Conservation (phyloP, 2,888 invertebrate species). For the Leptinotarsa haldemani region DNA sequence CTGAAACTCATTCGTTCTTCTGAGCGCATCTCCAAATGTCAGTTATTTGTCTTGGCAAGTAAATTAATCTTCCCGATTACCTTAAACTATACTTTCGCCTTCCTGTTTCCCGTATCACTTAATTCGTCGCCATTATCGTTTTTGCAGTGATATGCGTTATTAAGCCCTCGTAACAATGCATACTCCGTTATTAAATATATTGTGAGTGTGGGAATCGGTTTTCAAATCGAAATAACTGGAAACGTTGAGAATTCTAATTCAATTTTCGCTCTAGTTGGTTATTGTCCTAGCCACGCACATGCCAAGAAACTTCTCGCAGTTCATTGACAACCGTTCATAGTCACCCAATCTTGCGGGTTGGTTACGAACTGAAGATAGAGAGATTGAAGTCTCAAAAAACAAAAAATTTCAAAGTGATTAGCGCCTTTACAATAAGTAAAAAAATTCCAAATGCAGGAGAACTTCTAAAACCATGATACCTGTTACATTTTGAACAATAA, state of each 20-base stretch:
- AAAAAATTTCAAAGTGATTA: too few relatives aligned
- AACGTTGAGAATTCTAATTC: constrained; percentile 20
- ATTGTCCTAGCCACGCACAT: constrained; percentile 9
- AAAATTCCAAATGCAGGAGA: too few relatives aligned
- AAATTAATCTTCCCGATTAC: not conserved
- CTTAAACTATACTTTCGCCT: not conserved
- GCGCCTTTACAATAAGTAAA: too few relatives aligned
- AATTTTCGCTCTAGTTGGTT: constrained; percentile 28
- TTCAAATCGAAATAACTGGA: constrained; percentile 16
- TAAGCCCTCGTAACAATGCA: constrained; percentile 27
- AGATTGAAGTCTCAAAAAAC: too few relatives aligned
- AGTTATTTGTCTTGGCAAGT: not conserved
- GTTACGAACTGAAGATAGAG: not conserved
- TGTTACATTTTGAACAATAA: too few relatives aligned
- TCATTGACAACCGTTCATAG: not conserved
- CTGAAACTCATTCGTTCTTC: too few relatives aligned
- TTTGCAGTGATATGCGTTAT: constrained; percentile 28
- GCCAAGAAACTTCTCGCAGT: not conserved
- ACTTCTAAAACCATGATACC: too few relatives aligned
- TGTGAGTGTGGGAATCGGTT: constrained; percentile 31
- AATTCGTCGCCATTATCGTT: constrained; percentile 5
- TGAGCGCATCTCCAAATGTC: not conserved
- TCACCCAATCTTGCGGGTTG: not conserved
- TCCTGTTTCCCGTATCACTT: constrained; percentile 14
- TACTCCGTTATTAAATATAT: constrained; percentile 25